These are phyloP conservation scores for Beaufortia kweichowensis DNA, from an alignment of 2,113 vertebrate species.

Conservation along the genomic window DNA sequence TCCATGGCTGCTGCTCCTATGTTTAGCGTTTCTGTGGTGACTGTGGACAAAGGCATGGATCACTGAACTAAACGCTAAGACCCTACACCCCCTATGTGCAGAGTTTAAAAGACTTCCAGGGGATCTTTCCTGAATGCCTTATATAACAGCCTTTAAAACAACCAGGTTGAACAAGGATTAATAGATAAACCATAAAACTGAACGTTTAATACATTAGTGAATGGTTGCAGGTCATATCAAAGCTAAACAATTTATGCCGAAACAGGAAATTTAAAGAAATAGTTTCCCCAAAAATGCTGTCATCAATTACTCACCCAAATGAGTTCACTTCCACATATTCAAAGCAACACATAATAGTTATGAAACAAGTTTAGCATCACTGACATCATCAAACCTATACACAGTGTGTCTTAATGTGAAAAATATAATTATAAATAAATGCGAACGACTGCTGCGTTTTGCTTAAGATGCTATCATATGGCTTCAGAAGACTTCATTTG, in stretches of 20 bases:
- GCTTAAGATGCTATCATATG: no score
- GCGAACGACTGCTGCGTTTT: no score
- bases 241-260: no score
- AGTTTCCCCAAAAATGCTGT: background rate
- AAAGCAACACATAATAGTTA: no score
- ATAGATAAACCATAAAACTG: background rate
- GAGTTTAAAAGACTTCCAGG: conserved; percentile 29
- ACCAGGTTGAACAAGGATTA: background rate
- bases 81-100: background rate
- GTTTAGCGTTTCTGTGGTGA: conserved; percentile 30
- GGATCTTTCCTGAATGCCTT: conserved; percentile 7
- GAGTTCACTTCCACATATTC: no score
- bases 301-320: no score
- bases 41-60: conserved; percentile 14
- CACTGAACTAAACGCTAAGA: conserved; percentile 14
- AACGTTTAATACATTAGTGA: background rate
- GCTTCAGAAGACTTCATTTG: no score
- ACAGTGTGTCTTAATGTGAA: no score
- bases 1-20: conserved; percentile 25
- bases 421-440: no score
- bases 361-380: no score
- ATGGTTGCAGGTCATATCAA: background rate
- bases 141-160: background rate
- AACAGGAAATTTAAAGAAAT: no score
- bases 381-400: no score